Base-by-base conservation (phyloP, 2,113 vertebrate genomes). In the Grammomys dolichurus region DNA sequence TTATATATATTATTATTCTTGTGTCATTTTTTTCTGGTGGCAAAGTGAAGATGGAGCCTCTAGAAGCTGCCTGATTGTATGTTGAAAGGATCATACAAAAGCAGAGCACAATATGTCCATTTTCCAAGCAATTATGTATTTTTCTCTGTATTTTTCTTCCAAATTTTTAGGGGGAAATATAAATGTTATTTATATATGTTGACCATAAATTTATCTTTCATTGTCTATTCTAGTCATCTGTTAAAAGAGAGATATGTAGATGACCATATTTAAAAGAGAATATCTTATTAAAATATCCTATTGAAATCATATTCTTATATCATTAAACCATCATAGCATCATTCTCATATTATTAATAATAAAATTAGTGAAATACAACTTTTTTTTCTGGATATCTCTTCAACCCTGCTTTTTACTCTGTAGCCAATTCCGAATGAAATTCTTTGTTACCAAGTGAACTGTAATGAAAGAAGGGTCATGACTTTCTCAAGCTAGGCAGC, bases 391-490 rank as follows among this genome's bases (percentile, higher is more conserved):
- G 5, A 76, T 67, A 60, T 33, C 94, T 73, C 3, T 93, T 85
- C 81, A 46, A 88, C 75, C 95, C 26, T 96, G 4, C 31, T 90
- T 97, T 95, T 88, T 26, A 70, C 46, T 87, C 40, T 90, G 33
- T 33, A 82, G 65, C 73, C 12, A 72, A 67, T 92, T 91, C 89
- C 91, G 58, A 91, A 95, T 93, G 63, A 20, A 93, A 63, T 65
- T 75, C 95, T 92, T 81, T 97, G 36, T 88, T 96, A 86, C 46
- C 54, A 77, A 95, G 40, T 95, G 72, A 94, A 89, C 60, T 73
- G 20, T 85, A 92, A 78, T 89, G 56, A 96, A 92, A 92, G 60
- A 43, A 92, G 40, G 54, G 54, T 70, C 87, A 54, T 58, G 70
- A 92, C 51, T 96, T 93, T 40, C 46, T 97, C 51, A 67, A 92